These are phyloP conservation scores for Wiebesia pumilae DNA, from an alignment of 1,140 invertebrate genomes.

Conservation along the genomic window DNA sequence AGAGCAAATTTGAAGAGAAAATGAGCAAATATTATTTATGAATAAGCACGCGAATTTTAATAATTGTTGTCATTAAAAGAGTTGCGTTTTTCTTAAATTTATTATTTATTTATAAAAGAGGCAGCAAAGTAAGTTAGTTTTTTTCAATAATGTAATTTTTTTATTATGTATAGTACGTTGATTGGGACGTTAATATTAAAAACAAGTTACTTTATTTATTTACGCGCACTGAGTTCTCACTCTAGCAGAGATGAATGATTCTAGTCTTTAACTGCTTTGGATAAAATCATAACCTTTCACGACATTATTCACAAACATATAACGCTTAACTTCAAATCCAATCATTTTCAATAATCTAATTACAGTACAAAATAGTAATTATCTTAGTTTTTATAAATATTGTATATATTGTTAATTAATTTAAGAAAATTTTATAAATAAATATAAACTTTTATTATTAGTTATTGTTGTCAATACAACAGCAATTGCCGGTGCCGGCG, in stretches of 20 bases:
- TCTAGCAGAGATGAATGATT: neutral
- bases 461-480: neutral
- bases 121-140: neutral
- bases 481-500: neutral
- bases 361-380: neutral
- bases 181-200: neutral
- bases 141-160: neutral
- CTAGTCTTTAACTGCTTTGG: neutral
- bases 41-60: neutral
- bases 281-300: neutral
- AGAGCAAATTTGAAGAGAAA: neutral
- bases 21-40: neutral
- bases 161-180: neutral
- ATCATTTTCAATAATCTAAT: neutral
- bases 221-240: neutral
- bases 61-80: neutral
- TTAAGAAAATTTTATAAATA: neutral
- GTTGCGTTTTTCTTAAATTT: no score
- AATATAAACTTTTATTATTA: neutral
- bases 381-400: neutral
- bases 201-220: neutral
- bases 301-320: neutral
- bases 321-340: neutral
- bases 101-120: neutral
- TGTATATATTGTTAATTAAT: neutral